These are phyloP conservation scores for Fregetta grallaria DNA, from an alignment of 2,113 vertebrate species.

Conservation along the genomic window DNA sequence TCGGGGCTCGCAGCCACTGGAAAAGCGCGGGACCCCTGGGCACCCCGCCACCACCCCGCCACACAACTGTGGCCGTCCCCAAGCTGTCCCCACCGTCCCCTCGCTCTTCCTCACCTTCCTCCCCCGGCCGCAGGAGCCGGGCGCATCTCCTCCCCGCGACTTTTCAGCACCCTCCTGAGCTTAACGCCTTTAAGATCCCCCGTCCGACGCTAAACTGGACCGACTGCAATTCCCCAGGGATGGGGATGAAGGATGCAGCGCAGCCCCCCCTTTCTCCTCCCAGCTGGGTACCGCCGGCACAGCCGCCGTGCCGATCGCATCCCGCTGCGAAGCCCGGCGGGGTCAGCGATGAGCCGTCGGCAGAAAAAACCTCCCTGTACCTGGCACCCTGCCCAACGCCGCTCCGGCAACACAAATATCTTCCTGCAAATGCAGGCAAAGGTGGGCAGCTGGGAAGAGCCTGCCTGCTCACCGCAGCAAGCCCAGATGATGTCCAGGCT, in stretches of 20 bases:
- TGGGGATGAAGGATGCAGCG: background rate
- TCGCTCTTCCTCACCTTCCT: conserved; percentile 19
- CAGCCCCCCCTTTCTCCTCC: background rate
- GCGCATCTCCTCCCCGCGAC: background rate
- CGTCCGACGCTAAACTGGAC: background rate
- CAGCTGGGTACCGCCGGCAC: background rate
- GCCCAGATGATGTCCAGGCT: rapidly evolving
- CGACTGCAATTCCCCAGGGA: background rate
- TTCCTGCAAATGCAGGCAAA: background rate
- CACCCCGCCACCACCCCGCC: rapidly evolving
- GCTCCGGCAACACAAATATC: background rate
- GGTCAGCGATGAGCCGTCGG: background rate
- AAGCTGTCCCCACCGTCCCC: background rate
- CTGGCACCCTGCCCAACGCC: rapidly evolving
- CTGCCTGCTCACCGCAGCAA: background rate
- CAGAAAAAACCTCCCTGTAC: background rate
- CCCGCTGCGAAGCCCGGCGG: background rate
- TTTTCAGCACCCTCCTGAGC: background rate
- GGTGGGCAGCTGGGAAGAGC: background rate
- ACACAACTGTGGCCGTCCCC: background rate
- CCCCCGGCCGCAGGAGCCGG: rapidly evolving
- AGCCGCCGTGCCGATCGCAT: background rate
- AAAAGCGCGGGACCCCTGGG: background rate
- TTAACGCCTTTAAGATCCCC: background rate
- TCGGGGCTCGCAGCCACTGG: rapidly evolving